phyloP scores from a whole-genome alignment of 2,113 vertebrate species.

The Climacteris rufus region DNA sequence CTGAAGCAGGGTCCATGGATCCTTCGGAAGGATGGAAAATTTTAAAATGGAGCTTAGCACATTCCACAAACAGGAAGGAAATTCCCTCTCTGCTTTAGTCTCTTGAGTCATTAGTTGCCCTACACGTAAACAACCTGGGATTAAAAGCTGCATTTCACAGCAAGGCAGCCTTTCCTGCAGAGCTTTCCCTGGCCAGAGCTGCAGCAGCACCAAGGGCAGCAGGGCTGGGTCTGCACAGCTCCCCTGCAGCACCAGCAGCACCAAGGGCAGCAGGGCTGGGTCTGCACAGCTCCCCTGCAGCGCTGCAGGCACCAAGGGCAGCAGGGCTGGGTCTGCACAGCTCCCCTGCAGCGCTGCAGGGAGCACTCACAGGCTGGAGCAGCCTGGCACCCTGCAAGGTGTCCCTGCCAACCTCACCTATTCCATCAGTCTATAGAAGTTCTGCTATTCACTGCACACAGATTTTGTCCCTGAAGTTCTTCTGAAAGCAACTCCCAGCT shows the following conservation, averaged over 20 bases:
- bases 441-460: not conserved
- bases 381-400: accelerated
- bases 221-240: not conserved
- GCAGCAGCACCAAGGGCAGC: not conserved
- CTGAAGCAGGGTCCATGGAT: not conserved
- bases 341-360: slow-evolving; percentile 5
- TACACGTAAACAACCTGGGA: not conserved
- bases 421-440: not conserved
- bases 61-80: not conserved
- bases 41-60: not conserved
- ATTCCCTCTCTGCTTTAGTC: not conserved
- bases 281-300: not conserved
- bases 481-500: not conserved
- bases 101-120: not conserved
- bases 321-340: not conserved
- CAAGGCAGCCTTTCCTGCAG: not conserved
- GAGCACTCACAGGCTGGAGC: too few relatives aligned
- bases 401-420: not conserved
- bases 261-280: not conserved
- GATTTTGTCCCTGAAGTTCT: not conserved
- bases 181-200: not conserved
- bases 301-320: not conserved
- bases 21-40: not conserved
- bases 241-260: not conserved
- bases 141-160: not conserved